Base-by-base conservation (phyloP, 2,888 invertebrate genomes). In the Mechanitis messenoides region DNA sequence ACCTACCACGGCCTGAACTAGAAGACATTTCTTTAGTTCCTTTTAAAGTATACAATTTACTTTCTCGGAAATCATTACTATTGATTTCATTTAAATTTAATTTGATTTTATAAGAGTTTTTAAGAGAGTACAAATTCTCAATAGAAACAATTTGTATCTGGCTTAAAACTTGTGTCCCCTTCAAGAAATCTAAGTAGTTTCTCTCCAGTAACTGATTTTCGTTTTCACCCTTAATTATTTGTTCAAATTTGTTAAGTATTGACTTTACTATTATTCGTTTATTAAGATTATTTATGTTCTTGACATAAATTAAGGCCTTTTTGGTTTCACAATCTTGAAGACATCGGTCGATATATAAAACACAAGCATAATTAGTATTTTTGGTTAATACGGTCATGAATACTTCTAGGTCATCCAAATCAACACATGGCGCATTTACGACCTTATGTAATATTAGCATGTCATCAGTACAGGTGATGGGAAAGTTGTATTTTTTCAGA, bases 131-230 rank as follows among this genome's bases (percentile, higher is more conserved):
- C 63, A 89, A 69, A 59, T 79, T 83, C 75, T 87, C 83, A 64
- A 88, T 69, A 63, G 79, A 74, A 55, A 68, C 74, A 11, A 84
- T 76, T 72, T 86, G 76, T 64, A 74, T 74, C 35, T 75, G 69
- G 69, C 77, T 74, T 42, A 88, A 65, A 55, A 79, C 70, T 57
- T 77, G 71, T 20, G 84, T 83, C 6, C 87, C 87, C 70, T 88
- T 90, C 45, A 91, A 72, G 62, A 91, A 91, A 72, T 91, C 91
- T 54, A 90, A 76, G 65, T 87, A 90, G 70, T 87, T 90, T 69
- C 81, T 80, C 77, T 90, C 88, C 55, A 83, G 69, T 28, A 67
- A 68, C 28, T 74, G 69, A 69, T 80, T 74, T 62, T 66, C 72
- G 31, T 66, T 68, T 57, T 68, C 69, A 58, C 79, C 73, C 60